Evolutionary conservation across 2,888 invertebrate genomes (phyloP).

Genomic region (Chromoteleia sp.): DNA sequence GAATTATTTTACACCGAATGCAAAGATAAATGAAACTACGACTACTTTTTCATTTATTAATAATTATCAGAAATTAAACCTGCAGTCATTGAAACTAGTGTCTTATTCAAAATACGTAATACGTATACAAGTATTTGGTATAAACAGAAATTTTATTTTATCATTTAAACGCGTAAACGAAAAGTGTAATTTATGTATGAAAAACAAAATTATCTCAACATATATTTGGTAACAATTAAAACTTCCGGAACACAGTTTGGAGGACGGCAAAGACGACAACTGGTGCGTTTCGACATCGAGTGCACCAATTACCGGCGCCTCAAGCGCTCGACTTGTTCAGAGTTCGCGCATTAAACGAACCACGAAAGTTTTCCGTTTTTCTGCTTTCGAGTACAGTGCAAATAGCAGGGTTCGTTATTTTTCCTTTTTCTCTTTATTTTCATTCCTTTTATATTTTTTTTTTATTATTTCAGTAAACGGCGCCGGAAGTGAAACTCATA

Average conservation of each 20-base stretch:
- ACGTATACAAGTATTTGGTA: too few relatives aligned
- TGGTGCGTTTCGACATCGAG: constrained; percentile 67
- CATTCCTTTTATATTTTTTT: constrained; percentile 46
- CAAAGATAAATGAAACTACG: too few relatives aligned
- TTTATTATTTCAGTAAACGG: constrained; percentile 30
- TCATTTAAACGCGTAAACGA: constrained; percentile 15
- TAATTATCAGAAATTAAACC: too few relatives aligned
- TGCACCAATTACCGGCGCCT: constrained; percentile 68
- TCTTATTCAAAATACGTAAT: too few relatives aligned
- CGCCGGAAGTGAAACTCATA: constrained; percentile 28
- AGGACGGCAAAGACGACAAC: constrained; percentile 62
- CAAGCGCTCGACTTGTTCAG: constrained; percentile 65
- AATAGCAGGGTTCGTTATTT: constrained; percentile 56
- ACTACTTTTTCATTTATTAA: too few relatives aligned
- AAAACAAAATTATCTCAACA: constrained; percentile 47
- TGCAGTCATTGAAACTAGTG: too few relatives aligned
- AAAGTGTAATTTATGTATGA: constrained; percentile 37
- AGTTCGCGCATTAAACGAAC: constrained; percentile 65
- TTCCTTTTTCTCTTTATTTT: constrained; percentile 52
- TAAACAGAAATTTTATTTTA: background rate
- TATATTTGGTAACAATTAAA: constrained; percentile 64
- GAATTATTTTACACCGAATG: too few relatives aligned
- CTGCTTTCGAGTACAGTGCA: constrained; percentile 61
- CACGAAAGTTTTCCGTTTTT: constrained; percentile 68
- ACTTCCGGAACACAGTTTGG: constrained; percentile 57